Evolutionary conservation across 2,797 vertebrate species (phyloP).

Genomic region (Pempheris klunzingeri): DNA sequence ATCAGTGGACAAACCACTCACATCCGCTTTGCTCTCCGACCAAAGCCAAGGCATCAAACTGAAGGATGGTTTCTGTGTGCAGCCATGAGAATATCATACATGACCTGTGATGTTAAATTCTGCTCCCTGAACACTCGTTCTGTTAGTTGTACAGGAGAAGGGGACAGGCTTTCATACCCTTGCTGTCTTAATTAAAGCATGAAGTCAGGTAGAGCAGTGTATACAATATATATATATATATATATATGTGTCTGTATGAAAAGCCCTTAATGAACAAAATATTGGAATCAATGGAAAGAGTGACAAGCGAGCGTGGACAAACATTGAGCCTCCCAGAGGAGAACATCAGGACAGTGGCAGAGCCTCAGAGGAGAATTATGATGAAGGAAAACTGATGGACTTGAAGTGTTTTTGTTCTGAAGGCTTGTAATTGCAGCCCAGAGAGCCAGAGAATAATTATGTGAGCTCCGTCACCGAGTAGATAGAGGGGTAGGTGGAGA

Average conservation of each 20-base stretch:
- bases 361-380: conserved; percentile 51
- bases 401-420: conserved; percentile 66
- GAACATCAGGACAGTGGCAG: conserved; percentile 34
- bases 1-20: too few species aligned
- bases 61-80: conserved; percentile 19
- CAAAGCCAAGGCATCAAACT: not conserved
- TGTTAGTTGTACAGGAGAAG: conserved; percentile 22
- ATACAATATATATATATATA: too few species aligned
- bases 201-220: conserved; percentile 14
- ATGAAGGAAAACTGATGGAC: conserved; percentile 69
- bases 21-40: too few species aligned
- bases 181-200: conserved; percentile 51
- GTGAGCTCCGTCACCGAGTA: conserved; percentile 49
- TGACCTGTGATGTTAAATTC: conserved; percentile 51
- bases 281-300: conserved; percentile 30
- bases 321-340: conserved; percentile 49
- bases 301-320: conserved; percentile 18
- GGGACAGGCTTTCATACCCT: conserved; percentile 1
- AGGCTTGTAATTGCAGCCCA: conserved; percentile 66
- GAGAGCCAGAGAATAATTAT: conserved; percentile 61
- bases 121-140: conserved; percentile 39
- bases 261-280: conserved; percentile 41
- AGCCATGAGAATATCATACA: conserved; percentile 30
- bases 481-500: conserved; percentile 61
- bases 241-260: conserved; percentile 34